Base-by-base conservation (phyloP, 1,140 invertebrate species). In the Aphelinus certus region DNA sequence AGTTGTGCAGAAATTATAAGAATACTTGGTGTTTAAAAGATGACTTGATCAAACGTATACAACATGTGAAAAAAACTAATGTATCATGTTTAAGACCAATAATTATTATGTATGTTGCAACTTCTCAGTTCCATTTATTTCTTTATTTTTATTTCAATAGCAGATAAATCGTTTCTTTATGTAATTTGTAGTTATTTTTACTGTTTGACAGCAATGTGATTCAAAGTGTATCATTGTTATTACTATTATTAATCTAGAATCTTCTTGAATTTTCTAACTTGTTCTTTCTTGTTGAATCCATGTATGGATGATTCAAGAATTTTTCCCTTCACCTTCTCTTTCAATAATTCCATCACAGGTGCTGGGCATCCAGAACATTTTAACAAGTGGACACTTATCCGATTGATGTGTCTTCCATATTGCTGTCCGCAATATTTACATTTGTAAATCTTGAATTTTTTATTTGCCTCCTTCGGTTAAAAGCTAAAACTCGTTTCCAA, bases 21-120 rank as follows among this genome's bases (percentile, higher is more conserved):
- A 58, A 58, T n/a, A 58, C n/a, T 58, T 58, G 56, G 56, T 3
- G 56, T 58, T 26, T 58, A 26, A 58, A 76, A 92, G 94, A 82
- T 58, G 92, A 26, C 26, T 26, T n/a, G n/a, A n/a, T n/a, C n/a
- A n/a, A n/a, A n/a, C n/a, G n/a, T n/a, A n/a, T n/a, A n/a, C n/a
- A n/a, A n/a, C n/a, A n/a, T n/a, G n/a, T n/a, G n/a, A n/a, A n/a
- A n/a, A n/a, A n/a, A n/a, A n/a, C n/a, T n/a, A n/a, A n/a, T n/a
- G n/a, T n/a, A n/a, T n/a, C n/a, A n/a, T n/a, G n/a, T n/a, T n/a
- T n/a, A n/a, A n/a, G n/a, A n/a, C n/a, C n/a, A n/a, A n/a, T n/a
- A n/a, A n/a, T n/a, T n/a, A n/a, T n/a, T n/a, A n/a, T n/a, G n/a
- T n/a, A n/a, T n/a, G n/a, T n/a, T n/a, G n/a, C n/a, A n/a, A n/a